Evolutionary conservation across 2,797 vertebrate species (phyloP).

Genomic region (Enteromius fasciolatus): DNA sequence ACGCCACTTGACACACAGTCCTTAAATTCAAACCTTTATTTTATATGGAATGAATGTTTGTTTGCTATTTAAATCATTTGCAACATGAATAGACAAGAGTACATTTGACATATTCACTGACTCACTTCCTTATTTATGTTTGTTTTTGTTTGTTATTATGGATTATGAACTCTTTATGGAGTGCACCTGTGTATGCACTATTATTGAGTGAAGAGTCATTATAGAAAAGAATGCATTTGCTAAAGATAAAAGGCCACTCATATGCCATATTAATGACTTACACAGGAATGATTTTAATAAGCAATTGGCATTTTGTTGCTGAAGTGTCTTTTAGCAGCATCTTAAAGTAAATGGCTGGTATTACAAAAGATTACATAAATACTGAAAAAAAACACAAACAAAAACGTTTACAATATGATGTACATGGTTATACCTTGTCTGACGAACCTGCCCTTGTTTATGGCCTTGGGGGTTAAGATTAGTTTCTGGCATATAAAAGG

Average conservation of each 20-base stretch:
- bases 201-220: background rate
- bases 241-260: background rate
- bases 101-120: background rate
- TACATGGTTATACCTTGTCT: background rate
- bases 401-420: background rate
- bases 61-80: background rate
- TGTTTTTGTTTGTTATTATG: background rate
- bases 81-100: background rate
- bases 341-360: conserved; percentile 5
- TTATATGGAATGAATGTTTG: background rate
- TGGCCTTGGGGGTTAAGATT: background rate
- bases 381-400: background rate
- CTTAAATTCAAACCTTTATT: background rate
- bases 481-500: background rate
- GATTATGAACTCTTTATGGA: too few relatives aligned
- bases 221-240: background rate
- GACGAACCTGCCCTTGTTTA: background rate
- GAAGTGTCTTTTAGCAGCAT: background rate
- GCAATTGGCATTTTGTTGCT: background rate
- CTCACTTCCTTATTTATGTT: background rate
- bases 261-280: background rate
- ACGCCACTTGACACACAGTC: background rate
- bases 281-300: background rate
- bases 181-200: background rate
- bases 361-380: background rate